phyloP scores from a whole-genome alignment of 2,113 vertebrate genomes.

The Chionodraco myersi region DNA sequence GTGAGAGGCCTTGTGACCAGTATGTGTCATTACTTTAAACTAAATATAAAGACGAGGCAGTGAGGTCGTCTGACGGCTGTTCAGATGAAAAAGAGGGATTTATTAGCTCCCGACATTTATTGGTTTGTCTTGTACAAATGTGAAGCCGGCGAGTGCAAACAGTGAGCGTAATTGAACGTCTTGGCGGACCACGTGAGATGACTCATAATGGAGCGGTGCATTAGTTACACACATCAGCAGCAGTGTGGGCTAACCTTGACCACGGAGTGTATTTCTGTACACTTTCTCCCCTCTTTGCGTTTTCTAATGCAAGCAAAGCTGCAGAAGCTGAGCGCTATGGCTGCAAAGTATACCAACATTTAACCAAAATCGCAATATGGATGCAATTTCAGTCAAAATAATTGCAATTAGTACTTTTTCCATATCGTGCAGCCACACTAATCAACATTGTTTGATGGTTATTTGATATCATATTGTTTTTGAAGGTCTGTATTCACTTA shows the following conservation, averaged over 20 bases:
- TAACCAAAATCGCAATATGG: too few species aligned
- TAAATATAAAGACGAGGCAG: constrained; percentile 70
- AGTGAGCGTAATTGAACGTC: constrained; percentile 35
- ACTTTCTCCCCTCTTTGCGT: constrained; percentile 16
- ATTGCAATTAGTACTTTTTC: too few species aligned
- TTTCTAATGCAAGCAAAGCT: not conserved
- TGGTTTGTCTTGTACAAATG: constrained; percentile 50
- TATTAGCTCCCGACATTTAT: constrained; percentile 50
- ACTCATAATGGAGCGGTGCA: constrained; percentile 16
- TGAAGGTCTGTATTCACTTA: constrained; percentile 6
- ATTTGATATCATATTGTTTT: not conserved
- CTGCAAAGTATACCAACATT: too few species aligned
- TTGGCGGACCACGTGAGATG: constrained; percentile 40
- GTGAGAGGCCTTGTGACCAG: constrained; percentile 43
- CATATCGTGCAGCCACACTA: too few species aligned
- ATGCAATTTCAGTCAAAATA: too few species aligned
- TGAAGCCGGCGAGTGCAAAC: constrained; percentile 38
- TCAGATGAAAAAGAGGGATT: constrained; percentile 29
- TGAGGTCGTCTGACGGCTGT: constrained; percentile 41
- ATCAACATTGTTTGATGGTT: too few species aligned
- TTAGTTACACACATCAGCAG: constrained; percentile 6
- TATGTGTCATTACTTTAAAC: constrained; percentile 57
- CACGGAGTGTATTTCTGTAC: constrained; percentile 22
- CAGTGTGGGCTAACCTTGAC: constrained; percentile 25
- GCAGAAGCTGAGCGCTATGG: not conserved